Conservation (phyloP, 2,113 vertebrate genomes). For the Laterallus jamaicensis region DNA sequence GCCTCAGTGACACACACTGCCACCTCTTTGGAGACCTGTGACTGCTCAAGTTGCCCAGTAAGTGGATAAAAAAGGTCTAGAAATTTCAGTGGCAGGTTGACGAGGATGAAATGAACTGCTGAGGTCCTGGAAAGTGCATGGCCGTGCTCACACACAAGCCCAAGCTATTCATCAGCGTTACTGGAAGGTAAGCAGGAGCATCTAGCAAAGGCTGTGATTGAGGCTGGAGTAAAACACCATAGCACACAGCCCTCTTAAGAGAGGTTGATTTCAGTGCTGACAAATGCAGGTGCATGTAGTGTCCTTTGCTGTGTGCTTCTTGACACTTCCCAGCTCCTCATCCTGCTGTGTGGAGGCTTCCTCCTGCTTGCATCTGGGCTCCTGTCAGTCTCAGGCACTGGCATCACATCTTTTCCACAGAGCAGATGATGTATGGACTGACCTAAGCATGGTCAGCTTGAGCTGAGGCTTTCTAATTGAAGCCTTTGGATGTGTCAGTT, state of each 20-base stretch:
- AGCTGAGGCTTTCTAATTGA: neutral
- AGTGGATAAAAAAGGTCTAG: neutral
- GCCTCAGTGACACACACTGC: neutral
- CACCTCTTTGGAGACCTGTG: neutral
- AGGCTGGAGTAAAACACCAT: neutral
- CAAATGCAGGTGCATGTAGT: neutral
- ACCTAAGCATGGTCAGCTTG: rapidly evolving
- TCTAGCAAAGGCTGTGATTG: neutral
- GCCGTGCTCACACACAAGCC: neutral
- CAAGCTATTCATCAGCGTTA: neutral
- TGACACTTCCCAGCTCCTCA: neutral
- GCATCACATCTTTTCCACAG: neutral
- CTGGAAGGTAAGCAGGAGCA: neutral
- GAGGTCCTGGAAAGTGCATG: neutral
- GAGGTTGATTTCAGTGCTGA: neutral
- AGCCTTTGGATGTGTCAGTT: neutral
- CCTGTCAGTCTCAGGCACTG: neutral
- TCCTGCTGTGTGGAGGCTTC: neutral
- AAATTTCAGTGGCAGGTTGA: neutral
- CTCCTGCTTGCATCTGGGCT: neutral
- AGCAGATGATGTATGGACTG: neutral
- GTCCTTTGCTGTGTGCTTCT: neutral
- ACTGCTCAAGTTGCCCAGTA: neutral
- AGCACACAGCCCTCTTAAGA: neutral
- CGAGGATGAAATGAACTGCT: neutral